Base-by-base conservation (phyloP, 30 jellyfish, hydroid and myxozoan genomes). In the Hydractinia echinata region DNA sequence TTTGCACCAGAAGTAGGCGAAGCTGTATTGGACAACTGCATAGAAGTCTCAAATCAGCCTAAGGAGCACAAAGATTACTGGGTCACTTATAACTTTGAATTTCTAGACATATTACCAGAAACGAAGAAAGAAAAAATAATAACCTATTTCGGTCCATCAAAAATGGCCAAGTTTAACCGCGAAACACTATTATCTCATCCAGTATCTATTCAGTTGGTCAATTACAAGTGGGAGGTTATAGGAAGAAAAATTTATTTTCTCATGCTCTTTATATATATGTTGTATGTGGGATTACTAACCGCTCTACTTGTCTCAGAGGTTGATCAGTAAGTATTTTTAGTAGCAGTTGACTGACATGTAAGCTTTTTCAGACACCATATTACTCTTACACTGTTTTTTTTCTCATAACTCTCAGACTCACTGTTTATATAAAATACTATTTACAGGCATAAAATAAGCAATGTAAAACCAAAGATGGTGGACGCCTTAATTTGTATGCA, bases 1-100 rank as follows among this genome's bases (percentile, higher is more conserved):
- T 67, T 77, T 4, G 96, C 95, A 18, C 97, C 97, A 3, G 89
- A 82, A 50, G 94, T 91, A 7, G 97, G 96, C 0, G 95, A 85
- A 76, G 88, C 66, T 4, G 97, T 84, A 5, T 81, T 91, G 51
- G 84, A 91, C 64, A 82, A 83, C 61, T 91, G 97, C 81, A 67
- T 91, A 20, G 76, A 39, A 5, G 79, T 83, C 21, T 86, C 96
- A 13, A 80, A 74, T 10, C 10, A n/a, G 21, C 91, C 84, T 50
- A 66, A 82, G 6, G 79, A 73, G 10, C 94, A 86, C 73, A 50
- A 18, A 8, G 96, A 91, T 14, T 91, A 54, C 83, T 13, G 74
- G 52, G 84, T 86, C 73, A 83, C 88, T 51, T 91, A 86, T 60
- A 88, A 86, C 54, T 86, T 91, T 66, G 85, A 87, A 13, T 92